Base-by-base conservation (phyloP, 2,888 invertebrate genomes). In the Agrotis segetum region DNA sequence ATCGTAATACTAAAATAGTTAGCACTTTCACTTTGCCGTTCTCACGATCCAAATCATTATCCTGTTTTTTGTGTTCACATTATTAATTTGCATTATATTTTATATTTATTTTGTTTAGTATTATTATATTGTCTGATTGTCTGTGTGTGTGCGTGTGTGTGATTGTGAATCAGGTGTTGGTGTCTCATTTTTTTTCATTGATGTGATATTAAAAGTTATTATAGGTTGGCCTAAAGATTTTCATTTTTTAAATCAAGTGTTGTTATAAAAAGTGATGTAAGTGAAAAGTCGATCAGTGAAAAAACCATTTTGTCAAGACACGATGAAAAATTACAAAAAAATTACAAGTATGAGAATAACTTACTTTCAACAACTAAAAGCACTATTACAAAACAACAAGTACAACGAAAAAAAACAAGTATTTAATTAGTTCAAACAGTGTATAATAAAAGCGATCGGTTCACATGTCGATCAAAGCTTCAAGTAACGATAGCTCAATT, bases 391-490 rank as follows among this genome's bases (percentile, higher is more conserved):
- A 29, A 55, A 69, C 6, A 66, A 64, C 55, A 63, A 65, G 40
- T 34, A 19, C 40, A 55, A 13, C 16, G n/a, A 67, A 69, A 71
- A 69, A 74, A 79, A 82, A 79, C 83, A 86, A 74, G 82, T 87
- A 86, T 87, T 88, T 87, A 87, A 89, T 87, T 87, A 87, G 85
- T 82, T 71, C 77, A 85, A 86, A 84, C 84, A 80, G 63, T 76
- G 72, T 79, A 76, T 71, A 68, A 77, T 79, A 81, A 84, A 79
- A 77, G 64, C 72, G 63, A 77, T 79, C 66, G 79, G 84, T 88
- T 89, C 89, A 83, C 88, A 89, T 89, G 88, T 88, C 88, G 80
- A 87, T 88, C 89, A 86, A 77, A 79, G 78, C 67, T 66, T 77
- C 79, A 59, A 77, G 73, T 71, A 78, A 75, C 79, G 84, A 89